Conservation (phyloP, 53 echinoderm and acorn worm genomes). For the Hippasteria phrygiana region DNA sequence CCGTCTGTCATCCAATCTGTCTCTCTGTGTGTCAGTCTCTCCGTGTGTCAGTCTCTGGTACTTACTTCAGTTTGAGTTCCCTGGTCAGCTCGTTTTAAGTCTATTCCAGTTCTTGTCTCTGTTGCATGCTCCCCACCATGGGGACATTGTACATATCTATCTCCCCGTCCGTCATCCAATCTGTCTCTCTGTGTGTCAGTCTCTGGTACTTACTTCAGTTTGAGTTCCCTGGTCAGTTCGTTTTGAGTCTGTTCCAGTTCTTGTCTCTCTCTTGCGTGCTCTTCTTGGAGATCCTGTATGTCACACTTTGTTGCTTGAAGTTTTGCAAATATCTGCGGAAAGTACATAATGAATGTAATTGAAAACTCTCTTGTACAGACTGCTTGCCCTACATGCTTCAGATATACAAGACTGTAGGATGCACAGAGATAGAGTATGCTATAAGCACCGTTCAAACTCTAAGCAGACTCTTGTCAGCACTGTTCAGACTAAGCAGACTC, state of each 20-base stretch:
- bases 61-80: conserved; percentile 96
- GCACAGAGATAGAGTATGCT: too few species aligned
- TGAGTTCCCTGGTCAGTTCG: conserved; percentile 88
- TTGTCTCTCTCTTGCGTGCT: conserved; percentile 92
- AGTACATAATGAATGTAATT: neutral
- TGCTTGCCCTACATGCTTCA: too few species aligned
- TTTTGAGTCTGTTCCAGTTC: conserved; percentile 96
- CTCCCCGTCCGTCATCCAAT: neutral
- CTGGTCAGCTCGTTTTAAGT: conserved; percentile 72
- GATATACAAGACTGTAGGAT: too few species aligned
- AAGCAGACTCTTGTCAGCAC: too few species aligned
- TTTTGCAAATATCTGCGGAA: conserved; percentile 88
- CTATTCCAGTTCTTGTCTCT: conserved; percentile 69
- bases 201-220: conserved; percentile 81
- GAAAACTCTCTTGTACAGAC: neutral
- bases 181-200: neutral
- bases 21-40: neutral
- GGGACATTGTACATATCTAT: neutral
- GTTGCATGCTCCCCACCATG: neutral
- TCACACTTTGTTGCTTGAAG: conserved; percentile 92
- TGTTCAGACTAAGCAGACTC: too few species aligned
- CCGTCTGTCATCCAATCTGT: too few species aligned
- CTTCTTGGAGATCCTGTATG: conserved; percentile 94
- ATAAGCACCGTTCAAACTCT: too few species aligned
- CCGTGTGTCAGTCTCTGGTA: neutral